phyloP scores from a whole-genome alignment of 2,113 vertebrate species.

The Anthoscopus minutus region DNA sequence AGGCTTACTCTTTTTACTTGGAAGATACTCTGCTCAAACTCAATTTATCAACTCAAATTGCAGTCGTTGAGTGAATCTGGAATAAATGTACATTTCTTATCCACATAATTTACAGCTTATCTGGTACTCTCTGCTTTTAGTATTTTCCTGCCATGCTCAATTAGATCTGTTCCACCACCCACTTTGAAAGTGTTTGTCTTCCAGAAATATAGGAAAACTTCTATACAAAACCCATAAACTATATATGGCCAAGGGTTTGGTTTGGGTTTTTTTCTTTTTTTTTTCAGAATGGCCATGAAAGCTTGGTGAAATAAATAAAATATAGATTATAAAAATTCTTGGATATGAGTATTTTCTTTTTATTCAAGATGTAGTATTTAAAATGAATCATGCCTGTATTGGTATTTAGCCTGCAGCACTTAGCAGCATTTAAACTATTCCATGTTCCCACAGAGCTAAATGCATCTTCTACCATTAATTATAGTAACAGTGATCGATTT shows the following conservation, averaged over 20 bases:
- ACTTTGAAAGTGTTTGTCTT: neutral
- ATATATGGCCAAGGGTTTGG: neutral
- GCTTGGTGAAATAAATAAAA: neutral
- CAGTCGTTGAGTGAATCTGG: neutral
- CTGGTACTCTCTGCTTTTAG: neutral
- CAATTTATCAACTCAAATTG: neutral
- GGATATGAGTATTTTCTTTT: neutral
- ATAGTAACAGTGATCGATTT: neutral
- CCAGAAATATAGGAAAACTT: neutral
- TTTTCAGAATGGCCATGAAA: neutral
- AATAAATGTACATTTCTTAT: neutral
- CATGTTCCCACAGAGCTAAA: neutral
- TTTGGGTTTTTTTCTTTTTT: neutral
- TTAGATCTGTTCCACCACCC: neutral
- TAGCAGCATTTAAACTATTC: neutral
- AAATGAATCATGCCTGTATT: neutral
- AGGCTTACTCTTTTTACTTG: neutral
- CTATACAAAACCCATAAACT: neutral
- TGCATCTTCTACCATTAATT: slow-evolving; percentile 9
- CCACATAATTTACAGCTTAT: neutral
- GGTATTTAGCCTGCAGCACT: neutral
- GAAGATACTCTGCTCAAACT: neutral
- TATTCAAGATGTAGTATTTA: neutral
- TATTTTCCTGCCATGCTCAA: neutral
- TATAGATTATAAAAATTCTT: neutral